These are phyloP conservation scores for Cyanoliseus patagonus DNA, from an alignment of 2,113 vertebrate genomes.

Conservation along the genomic window DNA sequence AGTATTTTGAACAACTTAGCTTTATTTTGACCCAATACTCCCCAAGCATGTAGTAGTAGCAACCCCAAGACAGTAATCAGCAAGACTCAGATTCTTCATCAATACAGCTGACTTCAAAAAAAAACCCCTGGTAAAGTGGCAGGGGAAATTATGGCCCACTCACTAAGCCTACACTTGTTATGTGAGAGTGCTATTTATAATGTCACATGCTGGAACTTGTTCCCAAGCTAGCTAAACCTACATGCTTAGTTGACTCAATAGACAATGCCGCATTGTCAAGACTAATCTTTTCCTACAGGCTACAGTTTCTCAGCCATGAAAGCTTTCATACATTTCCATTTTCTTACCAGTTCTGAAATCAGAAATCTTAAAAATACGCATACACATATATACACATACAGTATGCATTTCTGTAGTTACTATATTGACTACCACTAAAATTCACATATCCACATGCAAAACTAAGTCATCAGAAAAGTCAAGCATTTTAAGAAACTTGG, in stretches of 20 bases:
- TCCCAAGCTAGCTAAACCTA: conserved; percentile 78
- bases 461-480: neutral
- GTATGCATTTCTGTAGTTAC: neutral
- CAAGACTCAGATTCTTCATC: conserved; percentile 39
- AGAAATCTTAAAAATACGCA: neutral
- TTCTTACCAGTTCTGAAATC: neutral
- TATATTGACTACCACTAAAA: neutral
- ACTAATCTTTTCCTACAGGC: conserved; percentile 70
- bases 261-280: conserved; percentile 74
- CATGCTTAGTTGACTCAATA: conserved; percentile 75
- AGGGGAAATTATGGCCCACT: conserved; percentile 81
- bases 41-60: accelerated
- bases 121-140: conserved; percentile 59
- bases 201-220: conserved; percentile 77
- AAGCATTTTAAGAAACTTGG: neutral
- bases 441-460: neutral
- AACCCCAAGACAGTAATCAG: neutral
- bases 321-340: conserved; percentile 13
- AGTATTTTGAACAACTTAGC: neutral
- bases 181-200: conserved; percentile 86
- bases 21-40: neutral
- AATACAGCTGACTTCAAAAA: conserved; percentile 54
- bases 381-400: neutral
- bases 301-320: conserved; percentile 60
- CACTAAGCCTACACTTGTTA: conserved; percentile 82